Evolutionary conservation across 1,140 invertebrate species (phyloP).

Genomic region (Tetramorium simillimum): DNA sequence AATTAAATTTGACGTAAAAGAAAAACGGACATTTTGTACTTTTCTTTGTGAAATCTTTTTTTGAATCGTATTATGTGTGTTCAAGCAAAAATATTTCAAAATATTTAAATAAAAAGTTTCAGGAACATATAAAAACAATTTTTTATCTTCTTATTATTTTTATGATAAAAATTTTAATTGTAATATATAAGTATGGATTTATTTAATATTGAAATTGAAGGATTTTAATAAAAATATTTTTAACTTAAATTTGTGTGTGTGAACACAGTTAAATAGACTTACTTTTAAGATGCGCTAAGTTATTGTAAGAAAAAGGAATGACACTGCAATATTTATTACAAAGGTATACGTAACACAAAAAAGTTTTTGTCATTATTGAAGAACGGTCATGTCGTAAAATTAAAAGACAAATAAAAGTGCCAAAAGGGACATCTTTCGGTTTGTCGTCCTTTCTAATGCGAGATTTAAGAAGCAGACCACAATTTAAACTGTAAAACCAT

Average conservation of each 20-base stretch:
- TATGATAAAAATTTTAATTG: background rate
- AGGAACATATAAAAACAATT: background rate
- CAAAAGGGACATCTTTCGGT: background rate
- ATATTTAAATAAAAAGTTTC: background rate
- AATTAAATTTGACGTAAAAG: background rate
- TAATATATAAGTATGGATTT: background rate
- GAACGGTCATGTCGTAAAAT: background rate
- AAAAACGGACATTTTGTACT: background rate
- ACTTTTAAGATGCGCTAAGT: background rate
- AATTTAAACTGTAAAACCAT: conserved; percentile 55
- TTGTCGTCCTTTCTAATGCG: background rate
- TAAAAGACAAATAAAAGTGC: background rate
- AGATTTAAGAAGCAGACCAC: conserved; percentile 1
- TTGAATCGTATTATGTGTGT: background rate
- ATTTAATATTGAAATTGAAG: background rate
- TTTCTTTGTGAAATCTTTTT: background rate
- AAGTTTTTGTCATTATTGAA: background rate
- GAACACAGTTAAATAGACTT: background rate
- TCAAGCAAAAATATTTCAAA: background rate
- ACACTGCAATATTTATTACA: conserved; percentile 4
- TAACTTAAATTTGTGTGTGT: background rate
- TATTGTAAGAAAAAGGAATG: background rate
- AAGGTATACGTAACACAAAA: background rate
- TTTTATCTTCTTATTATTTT: background rate
- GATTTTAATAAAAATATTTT: background rate